phyloP scores from a whole-genome alignment of 1,140 invertebrate genomes.

The Copidosoma floridanum region DNA sequence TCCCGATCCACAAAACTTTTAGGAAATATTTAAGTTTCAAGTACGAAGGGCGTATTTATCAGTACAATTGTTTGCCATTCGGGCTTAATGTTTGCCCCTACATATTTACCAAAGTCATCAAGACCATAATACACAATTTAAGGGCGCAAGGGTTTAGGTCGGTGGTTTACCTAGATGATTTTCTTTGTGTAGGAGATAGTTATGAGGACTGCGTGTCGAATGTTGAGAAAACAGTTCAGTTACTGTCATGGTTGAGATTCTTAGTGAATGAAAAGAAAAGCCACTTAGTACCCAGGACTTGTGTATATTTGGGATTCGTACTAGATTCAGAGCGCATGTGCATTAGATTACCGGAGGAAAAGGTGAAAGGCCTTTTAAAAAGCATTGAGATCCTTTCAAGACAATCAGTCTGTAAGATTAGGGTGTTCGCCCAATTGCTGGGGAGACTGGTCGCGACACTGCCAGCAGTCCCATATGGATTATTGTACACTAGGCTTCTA shows the following conservation, averaged over 20 bases:
- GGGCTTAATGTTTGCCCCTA: not conserved
- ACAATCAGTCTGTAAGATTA: conserved; percentile 20
- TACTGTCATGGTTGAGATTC: not conserved
- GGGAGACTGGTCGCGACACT: conserved; percentile 29
- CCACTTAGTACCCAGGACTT: not conserved
- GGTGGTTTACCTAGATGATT: not conserved
- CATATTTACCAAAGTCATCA: not conserved
- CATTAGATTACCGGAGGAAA: not conserved
- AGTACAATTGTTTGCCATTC: not conserved
- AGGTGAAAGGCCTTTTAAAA: not conserved
- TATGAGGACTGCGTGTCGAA: not conserved
- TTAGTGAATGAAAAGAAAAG: not conserved
- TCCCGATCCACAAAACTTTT: not conserved
- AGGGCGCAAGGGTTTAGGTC: not conserved
- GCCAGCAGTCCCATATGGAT: conserved; percentile 29
- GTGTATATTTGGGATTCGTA: not conserved
- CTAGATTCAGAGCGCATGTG: not conserved
- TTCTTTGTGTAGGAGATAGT: not conserved
- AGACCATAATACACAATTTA: not conserved
- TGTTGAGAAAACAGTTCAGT: not conserved
- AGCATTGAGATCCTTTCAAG: not conserved
- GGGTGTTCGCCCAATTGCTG: conserved; percentile 29
- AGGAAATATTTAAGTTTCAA: not conserved
- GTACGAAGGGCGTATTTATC: not conserved
- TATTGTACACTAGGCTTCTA: conserved; percentile 30